These are phyloP conservation scores for Bufotes viridis DNA, from an alignment of 2,797 vertebrate genomes.

Conservation along the genomic window DNA sequence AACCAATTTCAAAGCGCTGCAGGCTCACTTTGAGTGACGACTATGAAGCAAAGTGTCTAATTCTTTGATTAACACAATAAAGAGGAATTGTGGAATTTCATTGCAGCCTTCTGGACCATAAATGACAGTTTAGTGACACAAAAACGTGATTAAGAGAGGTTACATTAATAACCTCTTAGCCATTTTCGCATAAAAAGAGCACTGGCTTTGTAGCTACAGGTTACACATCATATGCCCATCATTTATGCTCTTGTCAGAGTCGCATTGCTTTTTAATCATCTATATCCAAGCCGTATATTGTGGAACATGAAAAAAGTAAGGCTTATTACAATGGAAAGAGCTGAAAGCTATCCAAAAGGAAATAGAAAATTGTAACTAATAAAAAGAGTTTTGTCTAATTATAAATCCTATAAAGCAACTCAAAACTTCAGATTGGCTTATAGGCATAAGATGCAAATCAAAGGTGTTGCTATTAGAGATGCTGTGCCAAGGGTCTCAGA, in stretches of 20 bases:
- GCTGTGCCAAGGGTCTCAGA: background rate
- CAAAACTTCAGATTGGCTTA: background rate
- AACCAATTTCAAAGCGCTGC: constrained; percentile 78
- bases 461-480: background rate
- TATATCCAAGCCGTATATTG: constrained; percentile 32
- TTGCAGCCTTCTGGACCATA: constrained; percentile 73
- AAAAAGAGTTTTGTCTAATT: background rate
- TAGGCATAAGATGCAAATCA: background rate
- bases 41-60: constrained; percentile 77
- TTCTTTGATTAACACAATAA: constrained; percentile 77
- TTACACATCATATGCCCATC: constrained; percentile 48
- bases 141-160: constrained; percentile 59
- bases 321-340: background rate
- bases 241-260: constrained; percentile 30
- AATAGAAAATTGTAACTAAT: background rate
- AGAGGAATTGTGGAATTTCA: constrained; percentile 75
- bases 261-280: constrained; percentile 43
- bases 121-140: constrained; percentile 70
- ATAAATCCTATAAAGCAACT: background rate
- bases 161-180: constrained; percentile 55
- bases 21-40: constrained; percentile 75
- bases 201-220: constrained; percentile 45
- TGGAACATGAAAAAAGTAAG: background rate
- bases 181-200: constrained; percentile 49
- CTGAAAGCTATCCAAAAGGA: background rate